Conservation (phyloP, 2,888 invertebrate genomes). For the Lithosia quadra region DNA sequence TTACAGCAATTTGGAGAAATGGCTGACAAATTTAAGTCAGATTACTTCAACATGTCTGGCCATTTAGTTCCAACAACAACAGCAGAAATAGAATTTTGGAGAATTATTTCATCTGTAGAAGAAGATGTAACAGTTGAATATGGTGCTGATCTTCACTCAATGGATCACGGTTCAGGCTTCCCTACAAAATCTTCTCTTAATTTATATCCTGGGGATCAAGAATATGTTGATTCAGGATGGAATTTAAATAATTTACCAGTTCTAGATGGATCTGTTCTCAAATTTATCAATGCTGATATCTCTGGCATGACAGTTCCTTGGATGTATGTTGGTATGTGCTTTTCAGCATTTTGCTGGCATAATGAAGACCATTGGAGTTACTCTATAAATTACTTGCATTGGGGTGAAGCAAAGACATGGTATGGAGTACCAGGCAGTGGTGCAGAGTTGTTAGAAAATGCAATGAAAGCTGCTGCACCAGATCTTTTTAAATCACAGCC, state of each 20-base stretch:
- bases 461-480: conserved; percentile 90
- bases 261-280: conserved; percentile 89
- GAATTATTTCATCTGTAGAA: conserved; percentile 90
- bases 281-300: conserved; percentile 92
- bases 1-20: conserved; percentile 92
- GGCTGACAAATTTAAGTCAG: conserved; percentile 92
- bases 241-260: conserved; percentile 93
- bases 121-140: conserved; percentile 92
- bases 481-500: conserved; percentile 91
- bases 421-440: conserved; percentile 91
- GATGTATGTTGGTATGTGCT: conserved; percentile 96
- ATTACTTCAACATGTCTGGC: conserved; percentile 91
- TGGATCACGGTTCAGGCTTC: conserved; percentile 92
- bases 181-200: conserved; percentile 89
- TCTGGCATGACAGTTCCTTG: conserved; percentile 92
- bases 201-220: conserved; percentile 87
- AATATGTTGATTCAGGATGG: conserved; percentile 90
- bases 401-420: conserved; percentile 95
- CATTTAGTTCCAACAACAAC: conserved; percentile 87
- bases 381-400: conserved; percentile 93
- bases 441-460: conserved; percentile 90
- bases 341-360: conserved; percentile 94
- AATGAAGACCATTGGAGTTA: conserved; percentile 95
- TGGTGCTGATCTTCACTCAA: conserved; percentile 92
- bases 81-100: conserved; percentile 93